phyloP scores from a whole-genome alignment of 2,888 invertebrate species.

The Stenotaenia linearis region DNA sequence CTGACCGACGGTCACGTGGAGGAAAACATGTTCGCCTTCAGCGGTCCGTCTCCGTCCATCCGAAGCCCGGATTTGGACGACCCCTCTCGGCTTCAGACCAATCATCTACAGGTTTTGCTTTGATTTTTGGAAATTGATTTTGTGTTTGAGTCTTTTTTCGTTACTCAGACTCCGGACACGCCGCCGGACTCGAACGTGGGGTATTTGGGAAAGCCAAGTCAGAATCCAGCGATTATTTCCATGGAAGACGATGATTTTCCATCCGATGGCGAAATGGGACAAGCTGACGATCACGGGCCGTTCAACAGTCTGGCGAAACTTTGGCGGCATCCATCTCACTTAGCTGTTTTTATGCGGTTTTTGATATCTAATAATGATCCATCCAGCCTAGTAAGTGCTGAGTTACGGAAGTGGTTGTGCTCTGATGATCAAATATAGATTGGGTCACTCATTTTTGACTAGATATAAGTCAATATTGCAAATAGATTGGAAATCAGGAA shows the following conservation, averaged over 20 bases:
- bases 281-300: slow-evolving; percentile 74
- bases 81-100: background rate
- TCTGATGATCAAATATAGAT: background rate
- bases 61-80: background rate
- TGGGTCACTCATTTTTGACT: too few species aligned
- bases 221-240: slow-evolving; percentile 62
- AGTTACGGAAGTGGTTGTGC: background rate
- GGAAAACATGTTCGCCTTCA: background rate
- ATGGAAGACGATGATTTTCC: slow-evolving; percentile 89
- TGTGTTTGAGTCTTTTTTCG: background rate
- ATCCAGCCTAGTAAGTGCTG: slow-evolving; percentile 59
- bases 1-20: background rate
- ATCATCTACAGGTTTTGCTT: background rate
- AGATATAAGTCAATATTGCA: too few species aligned
- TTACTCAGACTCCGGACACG: slow-evolving; percentile 43
- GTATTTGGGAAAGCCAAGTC: slow-evolving; percentile 35
- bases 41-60: background rate
- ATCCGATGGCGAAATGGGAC: slow-evolving; percentile 75
- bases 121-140: background rate
- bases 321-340: slow-evolving; percentile 78
- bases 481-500: too few species aligned
- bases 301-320: slow-evolving; percentile 78
- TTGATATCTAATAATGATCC: slow-evolving; percentile 78
- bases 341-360: slow-evolving; percentile 92
- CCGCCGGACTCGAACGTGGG: slow-evolving; percentile 44